These are phyloP conservation scores for Sebastes itinus DNA, from an alignment of 2,797 vertebrate genomes.

Conservation along the genomic window DNA sequence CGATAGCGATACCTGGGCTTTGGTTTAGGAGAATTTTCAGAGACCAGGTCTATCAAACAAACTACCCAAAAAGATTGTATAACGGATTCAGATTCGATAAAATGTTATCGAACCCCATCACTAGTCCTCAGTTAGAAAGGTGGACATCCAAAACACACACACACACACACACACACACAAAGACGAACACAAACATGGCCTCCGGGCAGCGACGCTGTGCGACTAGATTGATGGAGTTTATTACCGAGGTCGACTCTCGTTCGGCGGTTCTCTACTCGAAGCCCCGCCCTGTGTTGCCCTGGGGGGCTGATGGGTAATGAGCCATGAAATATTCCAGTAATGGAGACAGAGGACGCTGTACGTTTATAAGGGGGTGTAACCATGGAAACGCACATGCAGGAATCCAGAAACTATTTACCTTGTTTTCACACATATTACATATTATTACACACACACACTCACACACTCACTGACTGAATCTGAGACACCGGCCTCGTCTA, in stretches of 20 bases:
- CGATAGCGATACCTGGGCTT: too few species aligned
- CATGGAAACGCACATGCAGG: conserved; percentile 34
- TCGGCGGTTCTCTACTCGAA: conserved; percentile 21
- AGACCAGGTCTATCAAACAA: not conserved
- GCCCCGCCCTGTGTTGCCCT: conserved; percentile 30
- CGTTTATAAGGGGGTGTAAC: conserved; percentile 9
- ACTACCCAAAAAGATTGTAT: not conserved
- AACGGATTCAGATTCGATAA: not conserved
- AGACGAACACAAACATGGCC: not conserved
- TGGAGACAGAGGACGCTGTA: conserved; percentile 43
- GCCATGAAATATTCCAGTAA: conserved; percentile 65
- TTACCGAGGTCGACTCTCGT: conserved; percentile 28
- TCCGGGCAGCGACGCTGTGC: conserved; percentile 9
- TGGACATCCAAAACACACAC: not conserved
- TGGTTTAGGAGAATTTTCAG: too few species aligned
- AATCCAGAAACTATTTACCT: conserved; percentile 35
- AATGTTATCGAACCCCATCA: not conserved
- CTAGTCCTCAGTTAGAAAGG: not conserved
- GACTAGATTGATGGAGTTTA: conserved; percentile 55
- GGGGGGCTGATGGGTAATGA: conserved; percentile 59
- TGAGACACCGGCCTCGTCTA: not conserved
- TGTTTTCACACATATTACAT: not conserved
- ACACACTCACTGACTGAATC: not conserved
- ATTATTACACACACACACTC: not conserved
- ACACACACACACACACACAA: too few species aligned